A percentile compares a stretch with the other conserved stretches of the same genome.
Conservation (phyloP, 2,113 vertebrate genomes). For the Neopipo cinnamomea region DNA sequence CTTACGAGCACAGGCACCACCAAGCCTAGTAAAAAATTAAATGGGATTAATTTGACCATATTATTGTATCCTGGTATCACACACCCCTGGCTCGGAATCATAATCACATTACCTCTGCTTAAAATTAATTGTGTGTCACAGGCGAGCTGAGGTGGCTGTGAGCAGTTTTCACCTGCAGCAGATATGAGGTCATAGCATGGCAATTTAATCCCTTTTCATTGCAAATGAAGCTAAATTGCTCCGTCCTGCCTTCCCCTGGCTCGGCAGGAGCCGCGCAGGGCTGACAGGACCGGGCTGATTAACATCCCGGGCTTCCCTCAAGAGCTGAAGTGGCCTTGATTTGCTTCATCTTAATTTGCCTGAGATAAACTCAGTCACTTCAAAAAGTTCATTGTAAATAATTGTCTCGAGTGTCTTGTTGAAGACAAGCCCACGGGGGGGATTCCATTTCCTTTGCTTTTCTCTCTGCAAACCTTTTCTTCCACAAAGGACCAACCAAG, state of each 20-base stretch:
- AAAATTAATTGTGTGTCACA: background rate
- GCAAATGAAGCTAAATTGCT: background rate
- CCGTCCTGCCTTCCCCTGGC: background rate
- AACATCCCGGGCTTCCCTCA: background rate
- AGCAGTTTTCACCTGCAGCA: background rate
- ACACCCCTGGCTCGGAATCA: background rate
- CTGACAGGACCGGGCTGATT: background rate
- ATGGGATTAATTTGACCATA: background rate
- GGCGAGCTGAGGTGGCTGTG: background rate
- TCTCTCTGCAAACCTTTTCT: background rate
- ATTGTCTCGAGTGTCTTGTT: background rate
- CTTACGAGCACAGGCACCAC: background rate
- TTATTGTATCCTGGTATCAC: background rate
- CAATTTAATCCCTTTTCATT: background rate
- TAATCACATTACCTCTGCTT: background rate
- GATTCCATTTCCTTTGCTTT: background rate
- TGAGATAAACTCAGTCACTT: background rate
- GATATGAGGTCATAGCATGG: background rate
- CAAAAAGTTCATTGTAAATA: background rate
- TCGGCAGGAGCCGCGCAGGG: background rate
- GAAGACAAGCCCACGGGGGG: background rate
- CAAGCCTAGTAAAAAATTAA: background rate
- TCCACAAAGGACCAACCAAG: background rate
- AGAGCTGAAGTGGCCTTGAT: background rate
- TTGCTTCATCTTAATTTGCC: slow-evolving; percentile 13